Percentiles rank a stretch among this genome's conserved stretches.
Evolutionary conservation across 2,888 invertebrate genomes (phyloP).

Genomic region (Hirtodrosophila confusa): DNA sequence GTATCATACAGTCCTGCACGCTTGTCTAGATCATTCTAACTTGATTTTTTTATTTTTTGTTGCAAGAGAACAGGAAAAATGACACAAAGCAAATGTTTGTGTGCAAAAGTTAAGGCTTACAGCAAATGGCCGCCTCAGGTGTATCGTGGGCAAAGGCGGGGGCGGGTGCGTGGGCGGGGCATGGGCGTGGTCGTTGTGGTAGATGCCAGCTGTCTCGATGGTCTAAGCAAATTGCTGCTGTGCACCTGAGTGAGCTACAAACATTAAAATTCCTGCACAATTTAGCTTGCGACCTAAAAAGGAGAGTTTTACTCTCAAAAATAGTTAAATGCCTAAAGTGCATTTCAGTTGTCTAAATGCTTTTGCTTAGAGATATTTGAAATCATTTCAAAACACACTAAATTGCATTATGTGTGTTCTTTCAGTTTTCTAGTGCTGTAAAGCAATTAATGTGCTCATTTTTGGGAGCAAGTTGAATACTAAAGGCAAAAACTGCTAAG

Average conservation of each 20-base stretch:
- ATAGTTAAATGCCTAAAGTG: conserved; percentile 29
- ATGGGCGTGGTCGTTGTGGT: conserved; percentile 23
- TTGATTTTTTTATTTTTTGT: conserved; percentile 5
- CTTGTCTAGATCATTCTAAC: too few species aligned
- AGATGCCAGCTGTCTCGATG: neutral
- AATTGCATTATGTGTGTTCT: too few species aligned
- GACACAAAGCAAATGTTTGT: conserved; percentile 76
- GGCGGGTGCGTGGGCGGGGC: neutral
- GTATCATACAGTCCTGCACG: too few species aligned
- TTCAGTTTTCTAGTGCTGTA: too few species aligned
- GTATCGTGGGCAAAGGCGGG: neutral
- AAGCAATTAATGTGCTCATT: too few species aligned
- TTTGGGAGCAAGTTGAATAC: too few species aligned
- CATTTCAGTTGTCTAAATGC: conserved; percentile 15
- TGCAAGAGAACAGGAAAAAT: conserved; percentile 40
- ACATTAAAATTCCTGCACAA: conserved; percentile 63
- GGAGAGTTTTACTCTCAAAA: conserved; percentile 1
- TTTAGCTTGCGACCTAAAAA: conserved; percentile 29
- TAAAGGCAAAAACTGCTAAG: too few species aligned
- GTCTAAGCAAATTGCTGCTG: conserved; percentile 36
- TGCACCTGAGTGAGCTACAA: conserved; percentile 23
- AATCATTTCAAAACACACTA: neutral
- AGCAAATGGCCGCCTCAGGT: conserved; percentile 49
- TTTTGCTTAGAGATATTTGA: neutral
- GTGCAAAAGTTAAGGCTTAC: conserved; percentile 59